These are phyloP conservation scores for Poeciliopsis turrubarensis DNA, from an alignment of 2,113 vertebrate species.

Conservation along the genomic window DNA sequence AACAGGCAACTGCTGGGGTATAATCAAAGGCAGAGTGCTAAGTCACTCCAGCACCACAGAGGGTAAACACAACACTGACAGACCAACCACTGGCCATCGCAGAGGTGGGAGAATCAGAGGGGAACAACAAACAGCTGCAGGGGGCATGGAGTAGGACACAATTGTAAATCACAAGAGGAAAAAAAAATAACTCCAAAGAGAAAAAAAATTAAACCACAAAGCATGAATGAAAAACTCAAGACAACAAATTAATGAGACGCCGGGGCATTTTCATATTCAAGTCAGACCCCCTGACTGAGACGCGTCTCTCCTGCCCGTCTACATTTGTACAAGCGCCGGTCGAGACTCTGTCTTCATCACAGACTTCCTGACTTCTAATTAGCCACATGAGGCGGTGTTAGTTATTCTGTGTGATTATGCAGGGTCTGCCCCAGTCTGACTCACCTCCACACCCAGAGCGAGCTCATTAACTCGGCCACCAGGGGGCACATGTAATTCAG, in stretches of 20 bases:
- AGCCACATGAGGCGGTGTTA: slow-evolving; percentile 38
- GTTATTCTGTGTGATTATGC: slow-evolving; percentile 41
- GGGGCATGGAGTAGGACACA: background rate
- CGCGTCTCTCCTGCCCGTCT: slow-evolving; percentile 11
- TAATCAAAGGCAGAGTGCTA: slow-evolving; percentile 61
- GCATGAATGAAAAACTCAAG: background rate
- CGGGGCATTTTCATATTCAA: background rate
- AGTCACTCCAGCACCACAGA: slow-evolving; percentile 55
- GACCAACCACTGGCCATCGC: slow-evolving; percentile 48
- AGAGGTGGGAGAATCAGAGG: background rate
- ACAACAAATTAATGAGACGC: background rate
- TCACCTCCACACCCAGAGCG: slow-evolving; percentile 31
- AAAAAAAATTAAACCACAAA: background rate
- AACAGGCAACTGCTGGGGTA: slow-evolving; percentile 55
- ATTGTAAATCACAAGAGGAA: background rate
- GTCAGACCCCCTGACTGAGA: slow-evolving; percentile 1
- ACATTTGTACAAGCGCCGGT: slow-evolving; percentile 22
- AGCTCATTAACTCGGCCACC: slow-evolving; percentile 66
- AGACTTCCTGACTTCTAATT: slow-evolving; percentile 40
- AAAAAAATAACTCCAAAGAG: background rate
- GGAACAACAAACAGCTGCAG: slow-evolving; percentile 12
- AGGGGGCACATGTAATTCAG: slow-evolving; percentile 72
- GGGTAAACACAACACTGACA: slow-evolving; percentile 41
- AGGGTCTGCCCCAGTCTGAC: slow-evolving; percentile 6
- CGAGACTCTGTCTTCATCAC: slow-evolving; percentile 34